These are phyloP conservation scores for Agrilus mali DNA, from an alignment of 2,888 invertebrate species.

Conservation along the genomic window DNA sequence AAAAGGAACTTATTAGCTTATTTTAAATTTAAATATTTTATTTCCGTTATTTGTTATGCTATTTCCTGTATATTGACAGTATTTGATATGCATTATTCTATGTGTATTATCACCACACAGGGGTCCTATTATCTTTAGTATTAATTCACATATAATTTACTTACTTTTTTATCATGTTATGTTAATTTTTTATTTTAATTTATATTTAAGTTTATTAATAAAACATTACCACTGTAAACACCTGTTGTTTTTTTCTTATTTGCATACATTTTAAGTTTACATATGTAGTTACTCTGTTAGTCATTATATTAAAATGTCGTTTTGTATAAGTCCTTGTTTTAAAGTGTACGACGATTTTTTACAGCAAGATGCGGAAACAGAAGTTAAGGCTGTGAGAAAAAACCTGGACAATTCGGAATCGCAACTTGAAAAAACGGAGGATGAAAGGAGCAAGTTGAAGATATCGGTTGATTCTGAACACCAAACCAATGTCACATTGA, in stretches of 20 bases:
- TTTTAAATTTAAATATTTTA: too few relatives aligned
- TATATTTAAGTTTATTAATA: neutral
- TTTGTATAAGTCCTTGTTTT: too few relatives aligned
- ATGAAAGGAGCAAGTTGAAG: conserved; percentile 37
- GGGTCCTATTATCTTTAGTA: conserved; percentile 7
- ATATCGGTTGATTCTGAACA: conserved; percentile 43
- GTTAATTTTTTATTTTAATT: conserved; percentile 2
- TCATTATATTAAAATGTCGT: too few relatives aligned
- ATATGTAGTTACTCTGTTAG: too few relatives aligned
- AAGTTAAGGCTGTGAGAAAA: conserved; percentile 30
- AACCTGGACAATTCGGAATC: conserved; percentile 32
- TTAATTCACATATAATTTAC: conserved; percentile 1
- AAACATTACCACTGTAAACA: neutral
- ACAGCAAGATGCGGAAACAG: conserved; percentile 26
- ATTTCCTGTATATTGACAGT: conserved; percentile 3
- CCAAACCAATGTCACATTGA: conserved; percentile 37
- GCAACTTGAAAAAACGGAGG: conserved; percentile 37
- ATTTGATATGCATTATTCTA: conserved; percentile 5
- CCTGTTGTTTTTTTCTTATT: conserved; percentile 1
- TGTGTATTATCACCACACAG: conserved; percentile 7
- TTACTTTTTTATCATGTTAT: conserved; percentile 2
- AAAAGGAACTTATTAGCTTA: too few relatives aligned
- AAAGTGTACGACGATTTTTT: conserved; percentile 1
- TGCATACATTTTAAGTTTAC: neutral
- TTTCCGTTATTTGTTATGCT: conserved; percentile 11